Percentiles rank a stretch among this genome's conserved stretches.
Evolutionary conservation across 2,113 vertebrate species (phyloP).

Genomic region (Muntiacus reevesi): DNA sequence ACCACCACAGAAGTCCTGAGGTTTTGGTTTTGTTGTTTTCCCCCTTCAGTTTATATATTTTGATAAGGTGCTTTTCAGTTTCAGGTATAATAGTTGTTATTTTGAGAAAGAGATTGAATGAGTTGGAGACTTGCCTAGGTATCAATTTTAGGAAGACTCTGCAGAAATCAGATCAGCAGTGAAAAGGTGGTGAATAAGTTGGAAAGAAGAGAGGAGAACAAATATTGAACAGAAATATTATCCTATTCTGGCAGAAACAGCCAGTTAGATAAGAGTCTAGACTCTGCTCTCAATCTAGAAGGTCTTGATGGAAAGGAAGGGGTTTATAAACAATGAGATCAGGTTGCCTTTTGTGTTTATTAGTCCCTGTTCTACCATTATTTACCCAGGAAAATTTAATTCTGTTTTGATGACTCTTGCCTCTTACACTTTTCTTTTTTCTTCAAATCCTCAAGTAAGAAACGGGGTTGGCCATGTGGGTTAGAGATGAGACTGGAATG

Average conservation of each 20-base stretch:
- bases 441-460: not conserved
- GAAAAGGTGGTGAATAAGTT: not conserved
- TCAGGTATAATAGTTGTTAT: not conserved
- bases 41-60: not conserved
- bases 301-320: not conserved
- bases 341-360: not conserved
- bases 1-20: not conserved
- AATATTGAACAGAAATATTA: not conserved
- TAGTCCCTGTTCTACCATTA: not conserved
- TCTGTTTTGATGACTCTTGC: not conserved
- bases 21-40: fast-evolving
- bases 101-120: not conserved
- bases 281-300: not conserved
- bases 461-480: not conserved
- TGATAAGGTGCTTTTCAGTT: not conserved
- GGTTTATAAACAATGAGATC: not conserved
- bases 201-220: not conserved
- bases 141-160: not conserved
- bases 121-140: not conserved
- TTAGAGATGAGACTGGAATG: not conserved
- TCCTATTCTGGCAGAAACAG: not conserved
- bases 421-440: not conserved
- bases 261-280: not conserved
- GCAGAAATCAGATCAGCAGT: not conserved
- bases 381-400: not conserved